A percentile compares a stretch with the other conserved stretches of the same genome.
phyloP scores from a whole-genome alignment of 1,140 invertebrate species.

The Melanaphis sacchari region DNA sequence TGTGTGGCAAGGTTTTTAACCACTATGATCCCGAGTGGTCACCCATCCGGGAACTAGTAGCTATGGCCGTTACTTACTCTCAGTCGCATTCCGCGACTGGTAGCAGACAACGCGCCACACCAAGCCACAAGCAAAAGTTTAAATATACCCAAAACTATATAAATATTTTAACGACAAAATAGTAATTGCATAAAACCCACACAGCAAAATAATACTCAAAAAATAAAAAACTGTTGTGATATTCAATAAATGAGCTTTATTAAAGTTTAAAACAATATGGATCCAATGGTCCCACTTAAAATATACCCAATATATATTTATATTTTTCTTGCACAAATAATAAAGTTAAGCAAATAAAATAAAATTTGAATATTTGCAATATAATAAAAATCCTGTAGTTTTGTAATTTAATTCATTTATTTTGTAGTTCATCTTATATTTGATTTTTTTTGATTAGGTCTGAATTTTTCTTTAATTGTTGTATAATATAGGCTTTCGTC shows the following conservation, averaged over 20 bases:
- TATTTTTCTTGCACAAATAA: background rate
- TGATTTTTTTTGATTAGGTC: background rate
- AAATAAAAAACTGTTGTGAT: background rate
- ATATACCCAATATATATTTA: background rate
- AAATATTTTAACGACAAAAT: no score
- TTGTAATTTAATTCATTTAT: background rate
- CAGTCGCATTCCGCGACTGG: no score
- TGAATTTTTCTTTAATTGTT: background rate
- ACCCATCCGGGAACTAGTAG: no score
- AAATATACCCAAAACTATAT: no score
- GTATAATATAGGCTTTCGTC: background rate
- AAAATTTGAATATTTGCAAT: background rate
- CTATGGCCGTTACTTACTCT: no score
- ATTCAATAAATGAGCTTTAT: background rate
- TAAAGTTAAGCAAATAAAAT: background rate
- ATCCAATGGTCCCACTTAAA: background rate
- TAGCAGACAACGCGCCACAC: no score
- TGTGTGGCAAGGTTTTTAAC: no score
- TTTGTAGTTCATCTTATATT: background rate
- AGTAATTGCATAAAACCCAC: no score
- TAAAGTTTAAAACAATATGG: background rate
- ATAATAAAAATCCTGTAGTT: background rate
- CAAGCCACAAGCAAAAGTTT: no score
- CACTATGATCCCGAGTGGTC: no score
- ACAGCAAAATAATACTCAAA: background rate